Base-by-base conservation (phyloP, 2,888 invertebrate genomes). In the Drosophila prolongata region DNA sequence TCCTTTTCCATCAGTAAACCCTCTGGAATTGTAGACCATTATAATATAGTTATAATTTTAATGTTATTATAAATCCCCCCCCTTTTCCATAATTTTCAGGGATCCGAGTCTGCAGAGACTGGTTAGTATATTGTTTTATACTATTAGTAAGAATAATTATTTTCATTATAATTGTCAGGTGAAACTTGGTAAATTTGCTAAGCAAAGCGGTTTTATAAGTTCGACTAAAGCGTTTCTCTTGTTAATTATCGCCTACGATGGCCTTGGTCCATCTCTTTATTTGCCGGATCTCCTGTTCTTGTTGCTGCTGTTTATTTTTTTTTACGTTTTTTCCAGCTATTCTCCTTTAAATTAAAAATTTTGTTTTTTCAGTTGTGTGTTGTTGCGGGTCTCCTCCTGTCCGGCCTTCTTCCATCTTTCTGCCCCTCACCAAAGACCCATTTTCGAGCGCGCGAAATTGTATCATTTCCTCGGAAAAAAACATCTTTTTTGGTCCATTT, bases 381-480 rank as follows among this genome's bases (percentile, higher is more conserved):
- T 59, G 50, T 53, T 55, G 42, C 61, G 50, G 68, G 64, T 42
- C 65, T 62, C 71, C 49, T 75, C 38, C 30, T 40, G 19, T 24
- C 19, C 19, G 40, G 44, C 40, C 35, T 16, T 14, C 53, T 9
- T 24, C 24, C 35, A 6, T 10, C 53, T 1, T 30, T 1, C 30
- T 30, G 2, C 30, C 38, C 16, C 35, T 24, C 35, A 16, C 35
- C 24, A 24, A 44, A 8, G 53, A 35, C 43, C 43, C 54, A 70
- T 70, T 64, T 58, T 73, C 59, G 55, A 56, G 56, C 65, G 73
- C 85, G 76, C 72, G 57, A 87, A 83, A 83, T 85, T 83, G 88
- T 87, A 81, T 85, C 82, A 87, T 85, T 83, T 83, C 88, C 82
- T 76, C 59, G 82, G 75, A 87, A 87, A 80, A 83, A 72, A 77